Conservation (phyloP, 2,113 vertebrate genomes). For the Periophthalmus modestus region DNA sequence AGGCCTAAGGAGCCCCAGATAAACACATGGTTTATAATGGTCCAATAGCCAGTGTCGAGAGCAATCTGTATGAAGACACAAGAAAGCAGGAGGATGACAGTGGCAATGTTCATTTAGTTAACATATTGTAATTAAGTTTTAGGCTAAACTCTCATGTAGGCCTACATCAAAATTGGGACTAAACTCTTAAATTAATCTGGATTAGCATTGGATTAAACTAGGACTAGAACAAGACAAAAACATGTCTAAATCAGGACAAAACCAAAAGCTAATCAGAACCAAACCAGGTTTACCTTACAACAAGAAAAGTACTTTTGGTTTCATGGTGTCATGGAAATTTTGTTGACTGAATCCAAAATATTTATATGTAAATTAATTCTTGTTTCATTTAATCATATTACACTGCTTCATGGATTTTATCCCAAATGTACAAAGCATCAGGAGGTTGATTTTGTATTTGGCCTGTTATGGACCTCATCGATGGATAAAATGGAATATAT, state of each 20-base stretch:
- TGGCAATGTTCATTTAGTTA: neutral
- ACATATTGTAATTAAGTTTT: neutral
- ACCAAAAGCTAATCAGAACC: no score
- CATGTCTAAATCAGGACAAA: no score
- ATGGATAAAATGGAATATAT: no score
- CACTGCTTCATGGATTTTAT: no score
- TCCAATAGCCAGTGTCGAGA: conserved; percentile 94
- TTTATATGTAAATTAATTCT: neutral
- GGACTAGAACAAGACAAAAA: no score
- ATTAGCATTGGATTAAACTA: no score
- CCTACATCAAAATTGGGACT: neutral
- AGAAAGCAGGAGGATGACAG: conserved; percentile 5
- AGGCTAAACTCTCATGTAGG: neutral
- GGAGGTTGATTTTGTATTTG: no score
- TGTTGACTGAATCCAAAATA: neutral
- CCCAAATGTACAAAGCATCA: no score
- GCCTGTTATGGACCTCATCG: no score
- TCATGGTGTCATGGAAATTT: neutral
- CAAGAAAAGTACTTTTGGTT: no score
- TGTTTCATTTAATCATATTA: neutral
- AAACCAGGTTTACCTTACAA: no score
- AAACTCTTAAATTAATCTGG: neutral
- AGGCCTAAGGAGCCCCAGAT: conserved; percentile 91
- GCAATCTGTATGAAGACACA: conserved; percentile 79
- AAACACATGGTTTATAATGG: conserved; percentile 93